A percentile compares a stretch with the other conserved stretches of the same genome.
phyloP scores from a whole-genome alignment of 2,797 vertebrate genomes.

The Acestrorhynchus altus region DNA sequence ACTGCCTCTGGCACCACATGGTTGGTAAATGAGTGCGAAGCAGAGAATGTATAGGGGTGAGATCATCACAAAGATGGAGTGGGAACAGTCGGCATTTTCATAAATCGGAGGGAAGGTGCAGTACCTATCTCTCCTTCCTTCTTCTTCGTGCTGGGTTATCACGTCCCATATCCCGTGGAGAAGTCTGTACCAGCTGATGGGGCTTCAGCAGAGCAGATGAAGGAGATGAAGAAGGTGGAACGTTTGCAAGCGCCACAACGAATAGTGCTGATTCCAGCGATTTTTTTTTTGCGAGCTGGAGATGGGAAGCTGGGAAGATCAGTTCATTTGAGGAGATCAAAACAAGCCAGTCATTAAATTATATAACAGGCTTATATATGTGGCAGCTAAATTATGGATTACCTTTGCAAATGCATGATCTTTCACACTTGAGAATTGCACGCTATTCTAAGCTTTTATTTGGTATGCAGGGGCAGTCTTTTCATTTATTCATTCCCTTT shows the following conservation, averaged over 20 bases:
- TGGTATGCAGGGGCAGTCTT: slow-evolving; percentile 15
- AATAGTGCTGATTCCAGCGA: background rate
- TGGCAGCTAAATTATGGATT: slow-evolving; percentile 36
- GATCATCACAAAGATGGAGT: slow-evolving; percentile 38
- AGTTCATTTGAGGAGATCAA: background rate
- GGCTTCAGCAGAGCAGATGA: background rate
- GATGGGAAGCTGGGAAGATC: background rate
- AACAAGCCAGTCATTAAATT: background rate
- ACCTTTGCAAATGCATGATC: slow-evolving; percentile 50
- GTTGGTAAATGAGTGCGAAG: slow-evolving; percentile 51
- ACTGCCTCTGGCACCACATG: slow-evolving; percentile 54
- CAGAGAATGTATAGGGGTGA: slow-evolving; percentile 52
- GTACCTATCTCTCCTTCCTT: background rate
- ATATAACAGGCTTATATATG: background rate
- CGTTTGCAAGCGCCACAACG: background rate
- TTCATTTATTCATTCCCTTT: slow-evolving; percentile 46
- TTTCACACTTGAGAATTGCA: slow-evolving; percentile 26
- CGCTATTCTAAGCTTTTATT: slow-evolving; percentile 20
- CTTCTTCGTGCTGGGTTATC: background rate
- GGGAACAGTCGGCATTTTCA: slow-evolving; percentile 13
- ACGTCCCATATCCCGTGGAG: background rate
- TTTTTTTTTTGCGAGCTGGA: background rate
- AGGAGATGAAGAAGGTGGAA: too few species aligned
- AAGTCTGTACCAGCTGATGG: background rate
- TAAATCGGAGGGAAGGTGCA: background rate